Evolutionary conservation across 2,888 invertebrate genomes (phyloP), one percentile per base, ranked within the genome.

Genomic region (Panzeria rudis): DNA sequence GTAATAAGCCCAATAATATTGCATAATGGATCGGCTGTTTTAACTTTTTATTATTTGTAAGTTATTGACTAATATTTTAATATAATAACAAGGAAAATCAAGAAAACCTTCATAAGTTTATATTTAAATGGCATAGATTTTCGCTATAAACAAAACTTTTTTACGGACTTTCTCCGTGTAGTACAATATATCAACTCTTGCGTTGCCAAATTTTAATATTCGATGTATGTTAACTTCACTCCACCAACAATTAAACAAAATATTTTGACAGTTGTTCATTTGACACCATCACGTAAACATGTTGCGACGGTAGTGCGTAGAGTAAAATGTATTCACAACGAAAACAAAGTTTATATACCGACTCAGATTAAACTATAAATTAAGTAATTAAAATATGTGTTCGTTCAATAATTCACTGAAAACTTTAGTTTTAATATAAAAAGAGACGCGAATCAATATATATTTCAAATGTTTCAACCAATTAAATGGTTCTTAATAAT

Each of bases 241-340:
- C n/a, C n/a, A 0, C 41, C 3, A 35, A 0, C 6, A 41, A 23
- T 17, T 3, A 41, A 17, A 25, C 11, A 38, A 79, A 56, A 52
- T 62, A 79, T 13, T 32, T 52, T 80, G 80, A 84, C 84, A 80
- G 84, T 84, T 84, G 80, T 59, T 41, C 13, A 76, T 15, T 76
- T 80, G 72, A 76, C 38, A 66, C 66, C 84, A 72, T 76, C 80
- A 81, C 80, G 84, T 62, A 68, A 84, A 77, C 71, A 84, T 84
- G 84, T 81, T 81, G 66, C 29, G 25, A 52, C 80, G 84, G 80
- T 62, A 47, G 72, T 71, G 64, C n/a, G 71, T 66, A 35, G 47
- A 11, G 20, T 13, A 8, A 29, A 47, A 17, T 47, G 25, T 13
- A 8, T 64, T 23, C 8, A 5, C n/a, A 15, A 44, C 11, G 62